Evolutionary conservation across 1,140 invertebrate genomes (phyloP), one percentile per base, ranked within the genome.

Genomic region (Zaprionus gabonicus): DNA sequence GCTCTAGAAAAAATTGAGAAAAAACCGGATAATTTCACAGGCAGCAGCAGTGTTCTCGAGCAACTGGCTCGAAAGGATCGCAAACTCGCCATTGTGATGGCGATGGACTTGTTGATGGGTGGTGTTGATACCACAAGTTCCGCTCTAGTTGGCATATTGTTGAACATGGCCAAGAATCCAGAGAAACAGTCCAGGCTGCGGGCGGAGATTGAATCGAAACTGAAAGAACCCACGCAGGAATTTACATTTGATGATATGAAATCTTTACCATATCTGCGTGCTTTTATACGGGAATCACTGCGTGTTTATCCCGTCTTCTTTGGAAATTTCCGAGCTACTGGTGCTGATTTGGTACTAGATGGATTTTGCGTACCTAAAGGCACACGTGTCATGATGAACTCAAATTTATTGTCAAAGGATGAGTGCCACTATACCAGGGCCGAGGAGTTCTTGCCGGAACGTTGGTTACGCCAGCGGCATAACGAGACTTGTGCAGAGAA

Each of bases 251-350:
- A 81, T 3, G 93, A 93, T 9, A 72, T 91, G 78, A 82, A 78
- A 36, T 76, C 74, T 7, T 60, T 91, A 20, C 93, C 94, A 9
- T 94, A 94, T 73, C 82, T 94, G 46, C 93, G 94, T 82, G 94
- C 94, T 10, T 94, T 93, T 63, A 93, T 94, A 31, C 94, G 93
- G 71, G 94, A 94, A 63, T 95, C 95, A 20, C 93, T 97, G 31
- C 94, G 97, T 88, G 94, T 98, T 91, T 96, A 96, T 93, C 97
- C 97, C n/a, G 96, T 97, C 4, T 96, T 97, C n/a, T 95, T 97
- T 65, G 97, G 96, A 41, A 96, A 98, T 82, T 95, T 95, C 6
- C 94, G 97, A 73, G 95, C 96, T 66, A 94, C 97, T 62, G 95
- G 96, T 60, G 94, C 95, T 41, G 96, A 98, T 81, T 94, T 96